Evolutionary conservation across 23 tunicate species (phyloP).

Genomic region (Ascidia mentula): DNA sequence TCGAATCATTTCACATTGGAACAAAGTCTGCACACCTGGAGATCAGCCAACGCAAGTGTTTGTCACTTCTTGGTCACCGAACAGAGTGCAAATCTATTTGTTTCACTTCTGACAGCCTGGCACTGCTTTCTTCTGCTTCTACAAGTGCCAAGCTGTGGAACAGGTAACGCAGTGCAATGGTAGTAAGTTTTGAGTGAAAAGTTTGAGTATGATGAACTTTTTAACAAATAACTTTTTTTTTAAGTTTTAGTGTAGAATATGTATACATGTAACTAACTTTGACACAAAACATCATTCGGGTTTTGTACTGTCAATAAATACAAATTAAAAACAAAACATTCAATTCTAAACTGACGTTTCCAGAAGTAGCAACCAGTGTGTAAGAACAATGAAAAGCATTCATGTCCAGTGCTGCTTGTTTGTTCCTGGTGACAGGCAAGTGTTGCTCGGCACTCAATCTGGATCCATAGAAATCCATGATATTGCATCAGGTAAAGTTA

Average conservation of each 20-base stretch:
- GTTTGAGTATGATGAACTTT: too few relatives aligned
- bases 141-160: slow-evolving; percentile 89
- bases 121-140: slow-evolving; percentile 55
- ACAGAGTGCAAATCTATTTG: slow-evolving; percentile 53
- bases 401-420: slow-evolving; percentile 62
- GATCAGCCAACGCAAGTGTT: slow-evolving; percentile 14
- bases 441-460: slow-evolving; percentile 66
- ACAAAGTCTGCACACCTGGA: slow-evolving; percentile 25
- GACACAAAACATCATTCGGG: too few relatives aligned
- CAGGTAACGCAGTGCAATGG: too few relatives aligned
- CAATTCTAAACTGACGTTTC: neutral
- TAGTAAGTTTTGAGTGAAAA: too few relatives aligned
- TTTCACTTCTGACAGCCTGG: slow-evolving; percentile 76
- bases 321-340: too few relatives aligned
- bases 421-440: slow-evolving; percentile 80
- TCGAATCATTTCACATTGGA: slow-evolving; percentile 23
- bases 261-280: too few relatives aligned
- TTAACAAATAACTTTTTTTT: too few relatives aligned
- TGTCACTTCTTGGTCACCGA: slow-evolving; percentile 60
- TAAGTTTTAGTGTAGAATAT: too few relatives aligned
- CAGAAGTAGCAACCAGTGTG: slow-evolving; percentile 75
- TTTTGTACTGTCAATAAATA: too few relatives aligned
- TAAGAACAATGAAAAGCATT: slow-evolving; percentile 45
- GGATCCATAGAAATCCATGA: slow-evolving; percentile 79
- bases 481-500: slow-evolving; percentile 85